phyloP scores from a whole-genome alignment of 2,888 invertebrate genomes.

The Octonoba sinensis region DNA sequence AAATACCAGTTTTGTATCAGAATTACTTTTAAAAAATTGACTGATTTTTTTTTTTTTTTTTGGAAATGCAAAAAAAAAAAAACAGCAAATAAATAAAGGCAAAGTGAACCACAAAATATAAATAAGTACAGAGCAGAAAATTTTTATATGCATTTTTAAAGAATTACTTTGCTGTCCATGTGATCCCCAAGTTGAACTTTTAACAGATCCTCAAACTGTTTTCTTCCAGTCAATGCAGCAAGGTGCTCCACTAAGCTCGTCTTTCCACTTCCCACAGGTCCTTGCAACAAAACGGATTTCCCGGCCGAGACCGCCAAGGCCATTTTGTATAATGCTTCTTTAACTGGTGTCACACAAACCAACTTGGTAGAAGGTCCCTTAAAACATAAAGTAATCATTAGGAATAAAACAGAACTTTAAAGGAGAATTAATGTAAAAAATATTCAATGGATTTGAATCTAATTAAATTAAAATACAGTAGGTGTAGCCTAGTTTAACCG shows the following conservation, averaged over 20 bases:
- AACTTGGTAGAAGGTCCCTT: slow-evolving; percentile 4
- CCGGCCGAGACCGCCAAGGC: slow-evolving; percentile 71
- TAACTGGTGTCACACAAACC: slow-evolving; percentile 51
- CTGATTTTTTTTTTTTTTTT: too few species aligned
- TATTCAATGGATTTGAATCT: too few species aligned
- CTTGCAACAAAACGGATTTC: slow-evolving; percentile 81
- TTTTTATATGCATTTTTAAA: too few species aligned
- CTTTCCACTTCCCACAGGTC: slow-evolving; percentile 95
- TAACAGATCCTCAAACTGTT: slow-evolving; percentile 75
- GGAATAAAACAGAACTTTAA: background rate
- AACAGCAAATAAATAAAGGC: background rate
- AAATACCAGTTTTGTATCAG: too few species aligned
- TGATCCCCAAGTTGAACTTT: slow-evolving; percentile 97
- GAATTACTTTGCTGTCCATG: slow-evolving; percentile 86
- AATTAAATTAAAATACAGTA: too few species aligned
- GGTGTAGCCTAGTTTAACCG: too few species aligned
- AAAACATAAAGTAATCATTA: background rate
- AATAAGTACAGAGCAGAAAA: too few species aligned
- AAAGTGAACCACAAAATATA: too few species aligned
- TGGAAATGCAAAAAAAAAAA: background rate
- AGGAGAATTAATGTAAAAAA: background rate
- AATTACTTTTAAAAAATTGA: too few species aligned
- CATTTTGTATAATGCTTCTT: slow-evolving; percentile 37
- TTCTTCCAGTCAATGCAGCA: slow-evolving; percentile 81
- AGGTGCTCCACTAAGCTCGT: slow-evolving; percentile 89